A percentile compares a stretch with the other conserved stretches of the same genome.
Evolutionary conservation across 2,797 vertebrate genomes (phyloP).

Genomic region (Manis pentadactyla): DNA sequence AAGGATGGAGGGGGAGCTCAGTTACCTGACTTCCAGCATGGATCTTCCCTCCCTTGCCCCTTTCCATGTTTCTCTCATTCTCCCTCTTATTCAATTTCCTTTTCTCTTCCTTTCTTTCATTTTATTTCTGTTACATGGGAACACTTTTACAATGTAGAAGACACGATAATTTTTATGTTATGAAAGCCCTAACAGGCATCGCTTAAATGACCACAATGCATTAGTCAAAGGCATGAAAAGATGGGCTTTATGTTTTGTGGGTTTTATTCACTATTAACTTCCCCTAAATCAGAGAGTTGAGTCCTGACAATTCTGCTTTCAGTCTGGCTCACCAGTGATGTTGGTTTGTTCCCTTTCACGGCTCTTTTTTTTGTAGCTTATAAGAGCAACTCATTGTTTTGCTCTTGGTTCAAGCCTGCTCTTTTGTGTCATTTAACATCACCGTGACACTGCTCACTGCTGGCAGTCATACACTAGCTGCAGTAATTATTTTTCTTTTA

Average conservation of each 20-base stretch:
- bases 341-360: neutral
- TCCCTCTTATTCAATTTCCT: neutral
- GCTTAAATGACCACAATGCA: neutral
- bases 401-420: neutral
- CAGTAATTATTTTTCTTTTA: conserved; percentile 7
- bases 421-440: neutral
- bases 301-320: neutral
- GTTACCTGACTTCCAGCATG: neutral
- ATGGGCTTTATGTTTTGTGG: neutral
- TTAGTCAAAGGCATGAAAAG: conserved; percentile 33
- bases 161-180: neutral
- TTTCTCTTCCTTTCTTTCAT: neutral
- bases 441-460: neutral
- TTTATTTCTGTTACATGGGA: neutral
- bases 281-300: neutral
- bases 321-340: neutral
- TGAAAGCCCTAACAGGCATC: neutral
- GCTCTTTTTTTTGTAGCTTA: neutral
- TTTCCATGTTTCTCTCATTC: neutral
- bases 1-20: neutral
- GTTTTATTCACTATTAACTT: conserved; percentile 1
- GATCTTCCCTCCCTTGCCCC: accelerated
- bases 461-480: neutral
- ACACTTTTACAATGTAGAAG: neutral
- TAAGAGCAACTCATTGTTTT: neutral